Percentiles rank a stretch among this genome's conserved stretches.
phyloP scores from a whole-genome alignment of 2,113 vertebrate genomes.

The Sardina pilchardus region DNA sequence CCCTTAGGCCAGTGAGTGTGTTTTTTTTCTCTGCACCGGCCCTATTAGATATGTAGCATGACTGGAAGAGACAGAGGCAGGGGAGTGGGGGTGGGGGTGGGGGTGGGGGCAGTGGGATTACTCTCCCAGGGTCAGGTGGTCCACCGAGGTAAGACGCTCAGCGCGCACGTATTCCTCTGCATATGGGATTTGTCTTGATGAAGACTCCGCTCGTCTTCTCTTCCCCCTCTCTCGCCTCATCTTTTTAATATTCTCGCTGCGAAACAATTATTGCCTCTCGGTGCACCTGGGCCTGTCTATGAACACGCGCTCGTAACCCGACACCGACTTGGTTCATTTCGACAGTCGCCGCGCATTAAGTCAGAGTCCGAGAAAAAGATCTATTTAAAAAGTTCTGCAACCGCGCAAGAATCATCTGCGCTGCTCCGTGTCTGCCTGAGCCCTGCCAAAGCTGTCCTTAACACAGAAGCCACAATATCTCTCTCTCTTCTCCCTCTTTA shows the following conservation, averaged over 20 bases:
- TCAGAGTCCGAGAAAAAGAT: slow-evolving; percentile 36
- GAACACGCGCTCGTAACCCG: slow-evolving; percentile 32
- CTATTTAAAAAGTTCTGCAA: slow-evolving; percentile 5
- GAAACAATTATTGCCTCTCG: slow-evolving; percentile 21
- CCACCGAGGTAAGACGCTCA: slow-evolving; percentile 1
- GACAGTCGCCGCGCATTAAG: slow-evolving; percentile 32
- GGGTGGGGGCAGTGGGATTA: slow-evolving; percentile 33
- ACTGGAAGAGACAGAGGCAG: slow-evolving; percentile 49
- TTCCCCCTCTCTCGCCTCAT: not conserved
- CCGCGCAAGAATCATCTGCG: not conserved
- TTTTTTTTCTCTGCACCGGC: slow-evolving; percentile 48
- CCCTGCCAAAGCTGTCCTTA: not conserved
- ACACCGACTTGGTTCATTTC: slow-evolving; percentile 27
- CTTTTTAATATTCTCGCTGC: slow-evolving; percentile 22
- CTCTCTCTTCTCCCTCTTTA: not conserved
- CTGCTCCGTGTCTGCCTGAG: not conserved
- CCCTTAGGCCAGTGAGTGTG: slow-evolving; percentile 48
- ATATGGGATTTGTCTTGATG: slow-evolving; percentile 12
- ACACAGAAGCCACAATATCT: not conserved
- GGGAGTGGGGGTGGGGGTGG: slow-evolving; percentile 24
- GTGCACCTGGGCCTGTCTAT: slow-evolving; percentile 19
- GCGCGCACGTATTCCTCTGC: not conserved
- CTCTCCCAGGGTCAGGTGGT: slow-evolving; percentile 42
- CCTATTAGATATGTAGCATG: slow-evolving; percentile 59
- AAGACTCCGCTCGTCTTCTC: not conserved